Percentiles rank a stretch among this genome's conserved stretches.
phyloP scores from a whole-genome alignment of 2,113 vertebrate genomes.

The Nothoprocta pentlandii region DNA sequence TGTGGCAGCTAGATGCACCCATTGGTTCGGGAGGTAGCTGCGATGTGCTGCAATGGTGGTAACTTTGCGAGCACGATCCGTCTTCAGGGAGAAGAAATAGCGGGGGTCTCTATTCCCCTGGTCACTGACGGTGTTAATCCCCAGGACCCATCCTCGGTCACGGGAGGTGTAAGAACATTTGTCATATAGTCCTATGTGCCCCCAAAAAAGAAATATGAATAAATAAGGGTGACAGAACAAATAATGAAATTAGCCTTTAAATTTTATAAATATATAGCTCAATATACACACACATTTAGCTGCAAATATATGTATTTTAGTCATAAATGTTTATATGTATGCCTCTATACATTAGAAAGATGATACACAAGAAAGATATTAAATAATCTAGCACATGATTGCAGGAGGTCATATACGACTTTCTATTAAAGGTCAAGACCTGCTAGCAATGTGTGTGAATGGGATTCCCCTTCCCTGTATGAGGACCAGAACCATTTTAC shows the following conservation, averaged over 20 bases:
- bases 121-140: constrained; percentile 93
- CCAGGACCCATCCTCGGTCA: constrained; percentile 97
- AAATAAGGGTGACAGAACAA: constrained; percentile 66
- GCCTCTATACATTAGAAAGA: background rate
- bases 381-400: background rate
- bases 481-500: background rate
- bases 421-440: background rate
- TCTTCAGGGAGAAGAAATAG: constrained; percentile 98
- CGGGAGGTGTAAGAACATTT: constrained; percentile 98
- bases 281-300: background rate
- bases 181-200: constrained; percentile 92
- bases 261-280: constrained; percentile 2
- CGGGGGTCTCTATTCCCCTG: constrained; percentile 95
- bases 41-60: constrained; percentile 90
- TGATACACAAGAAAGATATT: background rate
- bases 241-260: constrained; percentile 20
- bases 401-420: background rate
- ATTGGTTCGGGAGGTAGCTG: constrained; percentile 92
- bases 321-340: background rate
- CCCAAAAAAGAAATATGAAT: constrained; percentile 78
- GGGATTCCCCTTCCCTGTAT: background rate
- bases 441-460: background rate
- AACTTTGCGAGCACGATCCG: constrained; percentile 94
- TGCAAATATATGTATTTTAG: background rate
- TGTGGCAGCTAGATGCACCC: constrained; percentile 91